A percentile compares a stretch with the other conserved stretches of the same genome.
phyloP scores from a whole-genome alignment of 2,888 invertebrate species.

The Brenthis hecate region DNA sequence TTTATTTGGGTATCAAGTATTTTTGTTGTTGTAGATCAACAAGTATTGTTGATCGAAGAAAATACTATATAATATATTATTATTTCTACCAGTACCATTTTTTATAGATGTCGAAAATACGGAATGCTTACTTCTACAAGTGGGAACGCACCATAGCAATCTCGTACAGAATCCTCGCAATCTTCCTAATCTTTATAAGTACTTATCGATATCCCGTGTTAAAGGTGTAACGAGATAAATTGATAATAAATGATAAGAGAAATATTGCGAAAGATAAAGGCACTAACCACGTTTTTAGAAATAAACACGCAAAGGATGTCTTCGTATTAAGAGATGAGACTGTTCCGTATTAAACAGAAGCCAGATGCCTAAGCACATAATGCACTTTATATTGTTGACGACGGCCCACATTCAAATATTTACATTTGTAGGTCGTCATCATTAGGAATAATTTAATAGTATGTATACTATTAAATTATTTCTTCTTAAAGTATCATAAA shows the following conservation, averaged over 20 bases:
- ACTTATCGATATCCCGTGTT: constrained; percentile 7
- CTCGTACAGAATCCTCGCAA: constrained; percentile 11
- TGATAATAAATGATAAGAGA: constrained; percentile 24
- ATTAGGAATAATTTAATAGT: too few relatives aligned
- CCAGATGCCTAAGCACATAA: constrained; percentile 12
- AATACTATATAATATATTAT: too few relatives aligned
- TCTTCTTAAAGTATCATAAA: too few relatives aligned
- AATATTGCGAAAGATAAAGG: constrained; percentile 17
- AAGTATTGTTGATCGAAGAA: too few relatives aligned
- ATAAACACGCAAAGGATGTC: not conserved
- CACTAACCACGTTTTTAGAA: not conserved
- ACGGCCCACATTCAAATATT: constrained; percentile 28
- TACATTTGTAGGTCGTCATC: constrained; percentile 14
- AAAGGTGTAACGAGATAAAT: constrained; percentile 28
- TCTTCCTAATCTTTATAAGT: constrained; percentile 2
- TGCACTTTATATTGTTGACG: constrained; percentile 17
- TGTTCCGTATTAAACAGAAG: constrained; percentile 6
- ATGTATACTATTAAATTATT: not conserved
- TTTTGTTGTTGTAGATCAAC: too few relatives aligned
- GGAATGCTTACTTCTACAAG: not conserved
- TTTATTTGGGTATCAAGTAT: too few relatives aligned
- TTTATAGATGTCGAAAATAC: too few relatives aligned
- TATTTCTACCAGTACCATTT: too few relatives aligned
- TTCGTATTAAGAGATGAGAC: not conserved
- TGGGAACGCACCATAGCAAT: not conserved